Percentiles rank a stretch among this genome's conserved stretches.
These are phyloP conservation scores for Tinamus guttatus DNA, from an alignment of 2,113 vertebrate genomes.

Conservation along the genomic window DNA sequence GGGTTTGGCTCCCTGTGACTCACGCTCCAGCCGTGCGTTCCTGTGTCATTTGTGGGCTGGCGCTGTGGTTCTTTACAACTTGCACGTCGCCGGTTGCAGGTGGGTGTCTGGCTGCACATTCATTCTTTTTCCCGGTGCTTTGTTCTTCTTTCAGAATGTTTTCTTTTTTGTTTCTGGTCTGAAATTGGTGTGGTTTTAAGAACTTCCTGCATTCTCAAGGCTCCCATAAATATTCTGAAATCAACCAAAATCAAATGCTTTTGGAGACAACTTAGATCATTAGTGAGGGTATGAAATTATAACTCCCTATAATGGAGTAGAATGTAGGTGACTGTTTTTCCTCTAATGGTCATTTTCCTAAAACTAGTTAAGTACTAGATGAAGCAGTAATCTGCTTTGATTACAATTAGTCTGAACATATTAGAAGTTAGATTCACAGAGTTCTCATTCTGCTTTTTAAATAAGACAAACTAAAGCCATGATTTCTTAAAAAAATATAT, in stretches of 20 bases:
- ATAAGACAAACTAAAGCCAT: background rate
- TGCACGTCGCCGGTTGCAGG: background rate
- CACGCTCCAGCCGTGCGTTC: background rate
- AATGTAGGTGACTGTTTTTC: background rate
- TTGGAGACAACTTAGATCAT: background rate
- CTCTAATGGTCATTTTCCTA: background rate
- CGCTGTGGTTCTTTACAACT: background rate
- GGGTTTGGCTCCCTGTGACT: background rate
- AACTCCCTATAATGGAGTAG: background rate
- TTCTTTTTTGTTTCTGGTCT: background rate
- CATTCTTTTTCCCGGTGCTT: slow-evolving; percentile 13
- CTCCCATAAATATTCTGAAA: slow-evolving; percentile 10
- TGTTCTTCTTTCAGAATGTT: slow-evolving; percentile 43
- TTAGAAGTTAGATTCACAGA: background rate
- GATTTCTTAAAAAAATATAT: background rate
- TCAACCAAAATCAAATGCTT: background rate
- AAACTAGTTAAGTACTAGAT: background rate
- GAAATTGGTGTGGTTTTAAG: background rate
- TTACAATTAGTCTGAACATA: background rate
- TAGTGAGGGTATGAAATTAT: background rate
- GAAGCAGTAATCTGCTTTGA: background rate
- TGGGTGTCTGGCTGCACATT: background rate
- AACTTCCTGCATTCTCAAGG: slow-evolving; percentile 15
- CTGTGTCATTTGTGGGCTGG: background rate
- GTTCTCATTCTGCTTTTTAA: background rate